These are phyloP conservation scores for Achroia grisella DNA, from an alignment of 1,140 invertebrate species.

Conservation along the genomic window DNA sequence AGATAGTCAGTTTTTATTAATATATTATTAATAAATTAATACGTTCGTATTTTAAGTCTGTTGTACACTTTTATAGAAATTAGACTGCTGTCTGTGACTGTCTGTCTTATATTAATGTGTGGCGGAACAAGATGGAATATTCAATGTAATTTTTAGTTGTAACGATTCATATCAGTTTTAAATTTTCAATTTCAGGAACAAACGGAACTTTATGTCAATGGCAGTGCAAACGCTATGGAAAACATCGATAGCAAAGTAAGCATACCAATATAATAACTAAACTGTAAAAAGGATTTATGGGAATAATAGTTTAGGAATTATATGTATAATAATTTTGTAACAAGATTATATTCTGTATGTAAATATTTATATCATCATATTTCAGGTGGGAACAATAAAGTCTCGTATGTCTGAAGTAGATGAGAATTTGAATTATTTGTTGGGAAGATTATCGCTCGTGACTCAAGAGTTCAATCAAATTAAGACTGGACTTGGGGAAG, in stretches of 20 bases:
- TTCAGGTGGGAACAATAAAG: constrained; percentile 83
- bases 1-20: no score
- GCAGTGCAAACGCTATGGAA: constrained; percentile 86
- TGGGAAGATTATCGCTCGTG: constrained; percentile 86
- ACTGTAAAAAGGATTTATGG: no score
- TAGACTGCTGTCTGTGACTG: no score
- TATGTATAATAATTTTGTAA: background rate
- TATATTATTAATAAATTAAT: no score
- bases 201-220: constrained; percentile 87
- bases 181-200: constrained; percentile 77
- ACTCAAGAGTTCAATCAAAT: constrained; percentile 91
- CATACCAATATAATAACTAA: constrained; percentile 4
- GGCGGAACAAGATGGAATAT: no score
- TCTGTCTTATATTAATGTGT: no score
- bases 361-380: constrained; percentile 1
- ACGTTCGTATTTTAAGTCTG: no score
- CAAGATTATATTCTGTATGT: background rate
- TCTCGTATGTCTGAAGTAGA: constrained; percentile 87
- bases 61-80: no score
- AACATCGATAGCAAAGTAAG: constrained; percentile 85
- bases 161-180: no score
- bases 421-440: constrained; percentile 87
- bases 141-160: no score
- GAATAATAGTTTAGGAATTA: no score
- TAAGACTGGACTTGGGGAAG: constrained; percentile 81